Percentiles rank a stretch among this genome's conserved stretches.
Evolutionary conservation across 2,888 invertebrate species (phyloP).

Genomic region (Cyclophora albipunctata): DNA sequence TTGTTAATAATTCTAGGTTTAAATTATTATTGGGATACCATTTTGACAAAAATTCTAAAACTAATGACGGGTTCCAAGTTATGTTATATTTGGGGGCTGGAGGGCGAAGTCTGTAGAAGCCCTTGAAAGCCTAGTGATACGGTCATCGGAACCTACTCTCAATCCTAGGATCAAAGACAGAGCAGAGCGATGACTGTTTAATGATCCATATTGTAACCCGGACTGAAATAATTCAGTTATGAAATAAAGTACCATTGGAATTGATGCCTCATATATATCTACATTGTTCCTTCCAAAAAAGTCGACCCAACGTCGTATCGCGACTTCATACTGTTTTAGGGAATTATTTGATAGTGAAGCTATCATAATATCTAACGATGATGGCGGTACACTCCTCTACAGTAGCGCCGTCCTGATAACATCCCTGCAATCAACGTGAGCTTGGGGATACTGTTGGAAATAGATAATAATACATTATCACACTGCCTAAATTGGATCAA

Average conservation of each 20-base stretch:
- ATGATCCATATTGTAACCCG: conserved; percentile 6
- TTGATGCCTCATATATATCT: background rate
- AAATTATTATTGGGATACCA: conserved; percentile 4
- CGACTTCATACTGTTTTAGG: conserved; percentile 9
- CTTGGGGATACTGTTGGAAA: background rate
- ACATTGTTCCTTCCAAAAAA: conserved; percentile 3
- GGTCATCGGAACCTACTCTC: background rate
- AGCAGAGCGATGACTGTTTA: conserved; percentile 3
- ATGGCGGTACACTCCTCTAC: background rate
- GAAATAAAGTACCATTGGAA: background rate
- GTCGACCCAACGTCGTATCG: conserved; percentile 7
- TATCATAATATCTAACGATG: conserved; percentile 6
- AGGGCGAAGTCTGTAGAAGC: conserved; percentile 2
- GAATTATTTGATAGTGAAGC: conserved; percentile 11
- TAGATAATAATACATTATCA: background rate
- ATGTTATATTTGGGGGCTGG: conserved; percentile 2
- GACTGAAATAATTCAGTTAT: conserved; percentile 2
- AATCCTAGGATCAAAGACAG: background rate
- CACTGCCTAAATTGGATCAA: background rate
- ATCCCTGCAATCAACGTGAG: conserved; percentile 16
- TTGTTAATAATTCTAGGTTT: conserved; percentile 1
- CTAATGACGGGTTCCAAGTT: conserved; percentile 9
- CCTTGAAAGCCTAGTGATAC: background rate
- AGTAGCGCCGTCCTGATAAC: conserved; percentile 6
- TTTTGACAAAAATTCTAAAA: conserved; percentile 1